Base-by-base conservation (phyloP, 2,888 invertebrate genomes). In the Phasia obesa region DNA sequence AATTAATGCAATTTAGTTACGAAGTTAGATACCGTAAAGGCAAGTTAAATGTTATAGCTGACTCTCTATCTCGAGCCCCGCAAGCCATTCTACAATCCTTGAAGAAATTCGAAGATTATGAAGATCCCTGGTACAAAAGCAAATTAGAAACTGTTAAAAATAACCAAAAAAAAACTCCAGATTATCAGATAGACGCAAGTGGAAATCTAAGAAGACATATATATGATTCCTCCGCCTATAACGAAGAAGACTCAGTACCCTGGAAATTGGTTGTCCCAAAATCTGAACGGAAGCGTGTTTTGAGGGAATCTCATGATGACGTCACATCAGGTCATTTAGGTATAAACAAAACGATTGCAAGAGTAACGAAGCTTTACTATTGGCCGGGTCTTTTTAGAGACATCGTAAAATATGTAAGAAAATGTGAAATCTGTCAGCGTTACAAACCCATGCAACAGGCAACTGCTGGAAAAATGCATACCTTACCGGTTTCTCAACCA, bases 11-110 rank as follows among this genome's bases (percentile, higher is more conserved):
- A 31, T 31, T 31, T 31, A 31, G 75, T 21, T 80, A 49, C 13
- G 77, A 73, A 11, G 13, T 74, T 2, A 49, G 60, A 4, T 80
- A 80, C 23, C 38, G 49, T 0, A 51, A 51, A 60, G 75, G 81
- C 1, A 70, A 69, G 25, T 31, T 64, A 15, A 76, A 81, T 25
- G 81, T 70, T 13, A 51, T 75, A 3, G 75, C 75, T 0, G 81
- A 75, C 27, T 42, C 31, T 31, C 31, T 4, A 31, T 31, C 31
- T 9, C 31, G 31, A 31, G 31, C 31, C 5, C 31, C 31, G 31
- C 31, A 31, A 9, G 31, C 74, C 1, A 44, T 80, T 11, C 31
- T 31, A 31, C 31, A 31, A 31, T 31, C 31, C 9, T 31, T 31
- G 31, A 31, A 31, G 31, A 31, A 31, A 31, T 5, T 31, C 9